These are phyloP conservation scores for Antennarius striatus DNA, from an alignment of 2,113 vertebrate species.

Conservation along the genomic window DNA sequence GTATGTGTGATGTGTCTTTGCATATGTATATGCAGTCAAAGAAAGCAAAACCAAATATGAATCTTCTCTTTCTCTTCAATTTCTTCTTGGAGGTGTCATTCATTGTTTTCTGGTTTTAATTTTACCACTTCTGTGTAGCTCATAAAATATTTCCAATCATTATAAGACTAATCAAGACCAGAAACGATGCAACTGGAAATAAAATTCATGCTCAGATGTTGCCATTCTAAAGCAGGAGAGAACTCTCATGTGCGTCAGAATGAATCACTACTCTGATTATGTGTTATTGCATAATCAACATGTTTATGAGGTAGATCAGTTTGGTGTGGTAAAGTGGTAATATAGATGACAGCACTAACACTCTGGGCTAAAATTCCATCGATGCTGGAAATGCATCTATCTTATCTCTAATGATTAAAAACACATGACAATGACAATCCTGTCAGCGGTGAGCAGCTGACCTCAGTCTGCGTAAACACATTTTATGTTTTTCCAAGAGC, in stretches of 20 bases:
- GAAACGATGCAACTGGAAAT: conserved; percentile 35
- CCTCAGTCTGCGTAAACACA: conserved; percentile 49
- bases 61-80: neutral
- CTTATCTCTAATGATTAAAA: conserved; percentile 33
- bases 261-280: conserved; percentile 59
- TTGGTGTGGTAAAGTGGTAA: conserved; percentile 26
- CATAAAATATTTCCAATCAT: conserved; percentile 32
- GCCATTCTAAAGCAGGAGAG: conserved; percentile 28
- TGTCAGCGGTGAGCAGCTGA: conserved; percentile 46
- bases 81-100: neutral
- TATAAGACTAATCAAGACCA: conserved; percentile 50
- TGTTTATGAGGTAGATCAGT: conserved; percentile 38
- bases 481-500: conserved; percentile 39
- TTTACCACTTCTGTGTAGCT: conserved; percentile 3
- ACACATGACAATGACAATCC: conserved; percentile 50
- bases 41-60: no score
- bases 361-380: neutral
- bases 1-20: neutral
- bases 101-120: conserved; percentile 6
- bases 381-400: conserved; percentile 21
- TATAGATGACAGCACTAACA: conserved; percentile 20
- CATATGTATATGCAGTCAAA: neutral
- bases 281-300: conserved; percentile 52
- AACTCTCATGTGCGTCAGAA: conserved; percentile 26
- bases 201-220: conserved; percentile 5